Evolutionary conservation across 2,888 invertebrate species (phyloP).

Genomic region (Sturmia bella): DNA sequence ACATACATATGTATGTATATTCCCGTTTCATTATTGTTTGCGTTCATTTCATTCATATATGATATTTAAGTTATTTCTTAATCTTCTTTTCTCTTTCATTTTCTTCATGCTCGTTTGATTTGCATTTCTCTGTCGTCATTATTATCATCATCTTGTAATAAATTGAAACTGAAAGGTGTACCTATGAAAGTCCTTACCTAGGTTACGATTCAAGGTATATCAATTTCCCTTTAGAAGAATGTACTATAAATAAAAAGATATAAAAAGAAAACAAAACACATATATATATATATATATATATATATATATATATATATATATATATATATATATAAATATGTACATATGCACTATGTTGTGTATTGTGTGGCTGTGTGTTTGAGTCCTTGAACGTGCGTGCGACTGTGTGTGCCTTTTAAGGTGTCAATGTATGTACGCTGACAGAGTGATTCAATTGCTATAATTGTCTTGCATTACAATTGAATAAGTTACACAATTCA

Average conservation of each 20-base stretch:
- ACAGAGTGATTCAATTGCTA: conserved; percentile 40
- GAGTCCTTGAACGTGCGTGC: not conserved
- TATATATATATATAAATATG: not conserved
- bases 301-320: not conserved
- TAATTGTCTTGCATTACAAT: conserved; percentile 51
- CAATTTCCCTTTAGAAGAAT: conserved; percentile 17
- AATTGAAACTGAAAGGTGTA: conserved; percentile 74
- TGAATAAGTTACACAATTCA: conserved; percentile 48
- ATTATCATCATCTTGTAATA: conserved; percentile 53
- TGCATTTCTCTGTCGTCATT: conserved; percentile 62
- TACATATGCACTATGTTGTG: not conserved
- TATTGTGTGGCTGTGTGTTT: not conserved
- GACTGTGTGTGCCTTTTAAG: conserved; percentile 8
- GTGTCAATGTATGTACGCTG: conserved; percentile 18
- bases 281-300: not conserved
- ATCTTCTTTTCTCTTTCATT: conserved; percentile 54
- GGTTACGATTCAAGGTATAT: conserved; percentile 81
- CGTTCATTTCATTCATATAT: conserved; percentile 40
- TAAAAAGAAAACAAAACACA: not conserved
- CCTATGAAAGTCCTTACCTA: conserved; percentile 81
- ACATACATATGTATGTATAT: no score
- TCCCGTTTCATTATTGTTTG: conserved; percentile 56
- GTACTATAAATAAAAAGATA: not conserved
- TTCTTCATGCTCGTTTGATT: conserved; percentile 49
- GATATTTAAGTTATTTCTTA: conserved; percentile 47